phyloP scores from a whole-genome alignment of 2,888 invertebrate species.

The Erebia aethiops region DNA sequence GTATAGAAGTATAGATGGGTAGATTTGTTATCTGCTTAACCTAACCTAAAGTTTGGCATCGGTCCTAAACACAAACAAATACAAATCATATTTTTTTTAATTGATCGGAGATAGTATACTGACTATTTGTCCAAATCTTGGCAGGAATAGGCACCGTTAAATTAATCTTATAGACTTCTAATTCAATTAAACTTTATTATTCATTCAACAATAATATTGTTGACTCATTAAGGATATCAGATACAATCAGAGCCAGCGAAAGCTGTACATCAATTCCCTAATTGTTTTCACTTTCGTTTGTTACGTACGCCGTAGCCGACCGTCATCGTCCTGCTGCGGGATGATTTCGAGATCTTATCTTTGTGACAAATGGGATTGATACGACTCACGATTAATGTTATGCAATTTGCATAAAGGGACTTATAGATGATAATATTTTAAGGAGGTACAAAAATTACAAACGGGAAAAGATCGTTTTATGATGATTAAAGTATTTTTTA shows the following conservation, averaged over 20 bases:
- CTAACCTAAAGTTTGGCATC: too few relatives aligned
- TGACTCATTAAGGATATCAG: constrained; percentile 45
- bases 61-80: too few relatives aligned
- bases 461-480: neutral
- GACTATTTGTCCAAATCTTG: neutral
- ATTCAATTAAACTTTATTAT: constrained; percentile 15
- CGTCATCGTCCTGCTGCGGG: constrained; percentile 51
- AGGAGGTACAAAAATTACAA: neutral
- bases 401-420: constrained; percentile 60
- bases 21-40: too few relatives aligned
- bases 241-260: constrained; percentile 56
- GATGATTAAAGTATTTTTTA: neutral
- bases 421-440: neutral
- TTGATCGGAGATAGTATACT: neutral
- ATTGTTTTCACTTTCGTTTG: constrained; percentile 75
- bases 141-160: neutral
- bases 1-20: too few relatives aligned
- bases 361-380: constrained; percentile 71
- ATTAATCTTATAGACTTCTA: neutral
- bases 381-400: constrained; percentile 63
- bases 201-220: constrained; percentile 20
- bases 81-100: neutral
- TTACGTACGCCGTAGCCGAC: constrained; percentile 51
- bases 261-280: constrained; percentile 63
- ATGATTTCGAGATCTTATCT: constrained; percentile 64